Base-by-base conservation (phyloP, 2,888 invertebrate species). In the Hipparchia sbordonii region DNA sequence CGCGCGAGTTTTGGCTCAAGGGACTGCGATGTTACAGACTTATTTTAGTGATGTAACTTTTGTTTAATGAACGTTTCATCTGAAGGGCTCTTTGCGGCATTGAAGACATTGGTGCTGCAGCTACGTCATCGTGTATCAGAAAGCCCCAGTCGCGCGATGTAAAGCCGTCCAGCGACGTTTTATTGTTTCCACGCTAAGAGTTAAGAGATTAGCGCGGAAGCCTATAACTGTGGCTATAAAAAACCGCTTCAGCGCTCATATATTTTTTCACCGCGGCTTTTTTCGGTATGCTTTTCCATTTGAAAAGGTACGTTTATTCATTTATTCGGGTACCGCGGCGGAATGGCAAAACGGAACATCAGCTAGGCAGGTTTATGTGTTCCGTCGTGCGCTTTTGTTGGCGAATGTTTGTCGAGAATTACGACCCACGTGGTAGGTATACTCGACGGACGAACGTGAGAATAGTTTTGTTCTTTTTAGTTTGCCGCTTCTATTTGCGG, bases 171-270 rank as follows among this genome's bases (percentile, higher is more conserved):
- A 71, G 68, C 77, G 73, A 77, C 77, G 74, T 83, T 82, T 82
- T 81, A 84, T 83, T 83, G 84, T 82, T 81, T 85, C 82, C 83
- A 81, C 84, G 85, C 85, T 85, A 85, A 88, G 85, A 89, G 89
- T 87, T 85, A 84, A 87, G 88, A 88, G 88, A 88, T 89, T 88
- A 88, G 82, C 81, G 79, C 79, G 79, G 77, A 78, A 78, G 82
- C 81, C 81, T 78, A 80, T 85, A 83, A 84, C 84, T 77, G 84
- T 74, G 80, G 81, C 82, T 82, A 82, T 83, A 85, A 86, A 87
- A 84, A 80, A 80, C 79, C 79, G 80, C 79, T 80, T 79, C 77
- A 81, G 77, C 78, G 77, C 74, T 78, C 79, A 78, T 79, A 80
- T 80, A 79, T 79, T 79, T 80, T 79, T 79, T 77, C 77, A 72